Conservation (phyloP, 2,113 vertebrate species). For the Pluvialis apricaria region DNA sequence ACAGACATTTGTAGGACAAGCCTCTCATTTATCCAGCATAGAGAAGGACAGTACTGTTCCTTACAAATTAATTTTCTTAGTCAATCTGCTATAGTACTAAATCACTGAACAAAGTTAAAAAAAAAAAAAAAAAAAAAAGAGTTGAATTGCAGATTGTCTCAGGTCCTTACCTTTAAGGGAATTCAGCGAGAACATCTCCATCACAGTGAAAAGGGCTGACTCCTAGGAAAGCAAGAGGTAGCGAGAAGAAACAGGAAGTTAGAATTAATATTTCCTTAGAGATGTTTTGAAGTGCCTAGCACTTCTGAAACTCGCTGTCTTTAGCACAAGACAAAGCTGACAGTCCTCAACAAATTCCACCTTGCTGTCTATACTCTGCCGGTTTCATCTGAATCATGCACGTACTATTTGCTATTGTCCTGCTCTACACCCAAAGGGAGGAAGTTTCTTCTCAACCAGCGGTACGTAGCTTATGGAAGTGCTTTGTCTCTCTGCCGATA, state of each 20-base stretch:
- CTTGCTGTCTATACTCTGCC: neutral
- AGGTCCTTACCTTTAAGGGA: conserved; percentile 76
- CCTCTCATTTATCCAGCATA: neutral
- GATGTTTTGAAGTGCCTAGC: neutral
- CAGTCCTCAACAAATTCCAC: neutral
- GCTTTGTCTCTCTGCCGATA: neutral
- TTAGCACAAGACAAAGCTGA: neutral
- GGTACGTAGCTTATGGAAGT: neutral
- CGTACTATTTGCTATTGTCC: neutral
- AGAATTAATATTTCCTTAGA: neutral
- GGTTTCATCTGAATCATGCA: fast-evolving
- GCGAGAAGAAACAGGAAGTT: neutral
- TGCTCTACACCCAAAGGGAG: neutral
- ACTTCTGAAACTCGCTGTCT: neutral
- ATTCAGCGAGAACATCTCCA: conserved; percentile 80
- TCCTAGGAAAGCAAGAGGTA: conserved; percentile 46
- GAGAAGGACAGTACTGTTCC: neutral
- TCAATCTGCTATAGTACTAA: neutral
- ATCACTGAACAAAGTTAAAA: neutral
- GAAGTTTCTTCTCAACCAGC: neutral
- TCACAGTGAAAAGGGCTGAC: conserved; percentile 49
- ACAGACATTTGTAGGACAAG: neutral
- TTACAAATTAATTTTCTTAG: neutral
- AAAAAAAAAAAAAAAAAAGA: neutral
- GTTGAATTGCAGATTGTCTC: fast-evolving